Evolutionary conservation across 1,140 invertebrate species (phyloP).

Genomic region (Brachionus asplanchnoidis): DNA sequence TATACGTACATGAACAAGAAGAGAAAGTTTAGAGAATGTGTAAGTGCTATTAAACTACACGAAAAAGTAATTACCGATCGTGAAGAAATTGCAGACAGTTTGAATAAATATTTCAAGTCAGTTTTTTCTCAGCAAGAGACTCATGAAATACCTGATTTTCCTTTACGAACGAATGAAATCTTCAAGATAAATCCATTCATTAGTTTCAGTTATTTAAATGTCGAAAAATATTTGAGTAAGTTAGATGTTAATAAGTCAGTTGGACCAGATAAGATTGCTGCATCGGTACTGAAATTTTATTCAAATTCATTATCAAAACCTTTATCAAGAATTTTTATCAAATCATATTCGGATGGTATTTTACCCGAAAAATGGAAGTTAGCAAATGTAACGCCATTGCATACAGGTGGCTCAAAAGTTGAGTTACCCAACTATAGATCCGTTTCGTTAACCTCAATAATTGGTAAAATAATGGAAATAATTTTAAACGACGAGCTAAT

Average conservation of each 20-base stretch:
- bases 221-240: background rate
- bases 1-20: background rate
- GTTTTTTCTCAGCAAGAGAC: background rate
- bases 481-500: too few relatives aligned
- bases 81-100: background rate
- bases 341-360: too few relatives aligned
- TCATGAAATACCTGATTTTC: background rate
- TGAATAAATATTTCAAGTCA: conserved; percentile 4
- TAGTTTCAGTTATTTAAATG: background rate
- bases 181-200: too few relatives aligned
- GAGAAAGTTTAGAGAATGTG: background rate
- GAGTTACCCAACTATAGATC: conserved; percentile 37
- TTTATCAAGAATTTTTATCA: too few relatives aligned
- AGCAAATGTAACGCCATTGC: conserved; percentile 30
- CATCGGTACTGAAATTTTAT: background rate
- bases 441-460: conserved; percentile 9
- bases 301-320: too few relatives aligned
- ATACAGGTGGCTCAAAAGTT: conserved; percentile 24
- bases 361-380: conserved; percentile 36
- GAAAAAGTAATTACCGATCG: background rate
- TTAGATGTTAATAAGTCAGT: background rate
- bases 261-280: background rate
- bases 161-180: background rate
- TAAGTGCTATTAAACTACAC: background rate
- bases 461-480: conserved; percentile 8